These are phyloP conservation scores for Simalia tracyae DNA, from an alignment of 2,797 vertebrate genomes.

Conservation along the genomic window DNA sequence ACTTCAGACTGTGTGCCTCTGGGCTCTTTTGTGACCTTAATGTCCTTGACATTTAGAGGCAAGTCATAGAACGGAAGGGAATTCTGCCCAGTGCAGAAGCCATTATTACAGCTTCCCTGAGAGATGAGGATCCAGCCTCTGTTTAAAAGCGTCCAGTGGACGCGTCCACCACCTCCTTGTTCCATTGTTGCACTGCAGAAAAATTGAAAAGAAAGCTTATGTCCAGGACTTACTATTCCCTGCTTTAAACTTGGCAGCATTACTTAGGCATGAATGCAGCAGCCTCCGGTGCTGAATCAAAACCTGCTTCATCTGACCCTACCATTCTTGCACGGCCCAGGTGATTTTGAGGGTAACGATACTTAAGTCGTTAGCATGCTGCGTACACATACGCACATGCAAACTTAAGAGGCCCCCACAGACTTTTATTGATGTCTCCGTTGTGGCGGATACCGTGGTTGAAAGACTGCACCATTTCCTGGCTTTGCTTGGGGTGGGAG, in stretches of 20 bases:
- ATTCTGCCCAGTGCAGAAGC: neutral
- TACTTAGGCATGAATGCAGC: neutral
- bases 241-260: neutral
- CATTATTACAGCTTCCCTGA: neutral
- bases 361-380: neutral
- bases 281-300: constrained; percentile 3
- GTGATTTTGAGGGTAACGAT: neutral
- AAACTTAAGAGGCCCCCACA: neutral
- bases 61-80: neutral
- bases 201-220: neutral
- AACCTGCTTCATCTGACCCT: neutral
- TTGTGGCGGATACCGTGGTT: constrained; percentile 40
- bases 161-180: neutral
- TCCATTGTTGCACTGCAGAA: neutral
- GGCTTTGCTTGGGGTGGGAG: constrained; percentile 31
- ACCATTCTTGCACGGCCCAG: neutral
- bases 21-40: neutral
- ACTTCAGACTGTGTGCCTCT: neutral
- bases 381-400: neutral
- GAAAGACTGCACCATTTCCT: constrained; percentile 47
- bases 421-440: constrained; percentile 23
- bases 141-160: neutral
- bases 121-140: neutral
- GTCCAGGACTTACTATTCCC: neutral
- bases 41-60: neutral